Evolutionary conservation across 2,888 invertebrate genomes (phyloP), one percentile per base, ranked within the genome.

Genomic region (Periphyllus acericola): DNA sequence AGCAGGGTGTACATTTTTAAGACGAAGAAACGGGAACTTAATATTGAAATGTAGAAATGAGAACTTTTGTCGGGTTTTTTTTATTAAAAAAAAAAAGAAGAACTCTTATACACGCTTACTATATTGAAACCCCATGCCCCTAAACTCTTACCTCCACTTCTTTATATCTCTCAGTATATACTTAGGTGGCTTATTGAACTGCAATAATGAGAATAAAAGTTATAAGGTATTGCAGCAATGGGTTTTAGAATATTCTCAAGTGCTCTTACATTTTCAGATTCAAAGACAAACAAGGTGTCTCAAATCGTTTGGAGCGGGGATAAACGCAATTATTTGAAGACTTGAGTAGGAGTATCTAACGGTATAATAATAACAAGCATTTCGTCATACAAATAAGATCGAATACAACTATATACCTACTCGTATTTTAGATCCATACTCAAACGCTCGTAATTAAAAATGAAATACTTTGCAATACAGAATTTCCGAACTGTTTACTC

Each of bases 41-140:
- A 87, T 87, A 87, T 87, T 80, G 81, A 87, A 87, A 87, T 87
- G 87, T 87, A 74, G 87, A 87, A 81, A 87, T 74, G 75, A 87
- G 87, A 87, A 87, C 81, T 87, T 87, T 87, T 87, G 74, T 87
- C 80, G 81, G 81, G 71, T 87, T 87, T 81, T 81, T 81, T 40
- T 87, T 81, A 46, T 74, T 60, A 32, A 74, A 74, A 79, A 84
- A 85, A 85, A 85, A 79, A 86, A 86, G 72, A 86, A 86, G 14
- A 55, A 60, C 74, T 87, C 74, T 74, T 87, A 72, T 81, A 87
- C 87, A 87, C 87, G 80, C 46, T 74, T 74, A 60, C 81, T 60
- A 74, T 87, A 87, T 87, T 87, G 81, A 46, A 87, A 87, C 74
- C 60, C 32, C 79, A 40, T 81, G 74, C 36, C 78, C 52, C 80